A percentile compares a stretch with the other conserved stretches of the same genome.
Evolutionary conservation across 2,888 invertebrate species (phyloP).

Genomic region (Chesias legatella): DNA sequence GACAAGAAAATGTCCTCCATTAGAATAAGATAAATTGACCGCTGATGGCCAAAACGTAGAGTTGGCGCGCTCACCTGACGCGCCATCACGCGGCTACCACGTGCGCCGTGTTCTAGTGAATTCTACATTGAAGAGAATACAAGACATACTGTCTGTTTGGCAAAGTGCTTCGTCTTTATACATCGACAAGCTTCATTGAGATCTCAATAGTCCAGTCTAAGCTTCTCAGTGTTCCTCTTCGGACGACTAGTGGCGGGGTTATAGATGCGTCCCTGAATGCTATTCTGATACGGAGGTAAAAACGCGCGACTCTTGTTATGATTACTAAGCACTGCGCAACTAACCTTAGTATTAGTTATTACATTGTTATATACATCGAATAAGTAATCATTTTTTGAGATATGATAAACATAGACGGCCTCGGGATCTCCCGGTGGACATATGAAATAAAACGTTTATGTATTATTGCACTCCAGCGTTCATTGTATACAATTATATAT

Average conservation of each 20-base stretch:
- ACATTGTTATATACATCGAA: no score
- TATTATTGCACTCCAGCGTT: neutral
- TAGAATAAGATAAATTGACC: constrained; percentile 11
- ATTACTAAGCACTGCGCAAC: no score
- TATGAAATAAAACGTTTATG: constrained; percentile 5
- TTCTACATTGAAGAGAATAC: constrained; percentile 26
- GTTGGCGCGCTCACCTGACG: constrained; percentile 49
- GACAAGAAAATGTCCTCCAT: no score
- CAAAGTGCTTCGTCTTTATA: no score
- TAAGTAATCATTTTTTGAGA: no score
- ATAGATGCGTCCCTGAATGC: constrained; percentile 55
- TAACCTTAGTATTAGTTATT: no score
- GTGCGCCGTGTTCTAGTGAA: constrained; percentile 40
- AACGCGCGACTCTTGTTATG: constrained; percentile 32
- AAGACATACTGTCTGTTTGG: neutral
- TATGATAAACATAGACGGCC: constrained; percentile 10
- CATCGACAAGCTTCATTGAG: no score
- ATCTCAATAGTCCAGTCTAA: no score
- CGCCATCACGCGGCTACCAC: constrained; percentile 54
- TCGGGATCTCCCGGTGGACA: constrained; percentile 1
- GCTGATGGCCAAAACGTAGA: constrained; percentile 22
- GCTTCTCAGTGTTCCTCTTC: no score
- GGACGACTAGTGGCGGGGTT: no score
- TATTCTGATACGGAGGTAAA: constrained; percentile 35
- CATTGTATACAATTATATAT: no score